phyloP scores from a whole-genome alignment of 1,140 invertebrate species.

The Lucilia sericata region DNA sequence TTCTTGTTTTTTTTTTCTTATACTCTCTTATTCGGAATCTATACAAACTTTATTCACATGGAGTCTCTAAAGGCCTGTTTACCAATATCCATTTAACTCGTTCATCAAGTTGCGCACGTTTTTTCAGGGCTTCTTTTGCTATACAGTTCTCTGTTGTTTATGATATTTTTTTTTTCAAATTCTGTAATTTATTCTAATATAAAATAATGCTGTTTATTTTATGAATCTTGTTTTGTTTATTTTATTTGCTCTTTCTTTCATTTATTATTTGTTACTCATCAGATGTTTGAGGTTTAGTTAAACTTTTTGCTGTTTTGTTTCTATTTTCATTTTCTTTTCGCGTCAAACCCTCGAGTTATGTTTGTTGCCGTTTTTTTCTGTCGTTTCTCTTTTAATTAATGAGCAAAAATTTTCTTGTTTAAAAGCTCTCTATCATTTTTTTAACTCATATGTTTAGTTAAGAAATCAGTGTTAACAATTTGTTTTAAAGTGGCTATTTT shows the following conservation, averaged over 20 bases:
- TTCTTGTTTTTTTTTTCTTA: too few relatives aligned
- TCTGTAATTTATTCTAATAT: neutral
- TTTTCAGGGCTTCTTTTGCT: neutral
- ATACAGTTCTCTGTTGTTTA: neutral
- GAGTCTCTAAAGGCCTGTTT: too few relatives aligned
- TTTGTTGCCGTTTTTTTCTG: neutral
- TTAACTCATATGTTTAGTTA: too few relatives aligned
- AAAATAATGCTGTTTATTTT: too few relatives aligned
- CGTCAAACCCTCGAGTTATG: neutral
- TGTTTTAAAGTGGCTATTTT: too few relatives aligned
- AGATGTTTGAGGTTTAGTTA: neutral
- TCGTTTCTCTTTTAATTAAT: neutral
- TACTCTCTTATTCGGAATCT: too few relatives aligned
- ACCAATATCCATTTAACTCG: too few relatives aligned
- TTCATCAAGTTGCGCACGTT: slow-evolving; percentile 2
- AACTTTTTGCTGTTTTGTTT: too few relatives aligned
- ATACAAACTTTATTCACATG: too few relatives aligned
- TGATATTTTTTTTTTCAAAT: neutral
- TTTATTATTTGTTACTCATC: neutral
- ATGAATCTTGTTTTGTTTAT: neutral
- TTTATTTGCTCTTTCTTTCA: neutral
- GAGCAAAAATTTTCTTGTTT: too few relatives aligned
- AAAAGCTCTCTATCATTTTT: too few relatives aligned
- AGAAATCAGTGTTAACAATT: too few relatives aligned
- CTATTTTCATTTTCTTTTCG: neutral